Base-by-base conservation (phyloP, 2,797 vertebrate species). In the Chrysocyon brachyurus region DNA sequence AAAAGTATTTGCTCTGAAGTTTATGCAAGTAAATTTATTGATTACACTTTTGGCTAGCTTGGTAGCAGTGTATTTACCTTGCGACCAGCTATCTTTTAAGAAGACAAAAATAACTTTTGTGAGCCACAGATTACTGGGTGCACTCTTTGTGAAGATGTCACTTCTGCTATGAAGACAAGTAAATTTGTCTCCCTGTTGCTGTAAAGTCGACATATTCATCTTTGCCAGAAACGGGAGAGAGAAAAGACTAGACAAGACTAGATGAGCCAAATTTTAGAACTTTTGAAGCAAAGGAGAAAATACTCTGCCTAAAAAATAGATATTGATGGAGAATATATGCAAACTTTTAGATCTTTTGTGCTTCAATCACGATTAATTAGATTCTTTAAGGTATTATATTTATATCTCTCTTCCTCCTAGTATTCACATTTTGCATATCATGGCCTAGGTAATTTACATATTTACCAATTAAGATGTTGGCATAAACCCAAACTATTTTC, bases 401-500 rank as follows among this genome's bases (percentile, higher is more conserved):
- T 83, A 73, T 26, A 63, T 8, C 3, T 91, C 92, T 96, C 28
- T 73, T 88, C 2, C 52, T 93, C 93, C 68, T 61, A 16, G 59
- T 91, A 91, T 70, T 89, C 28, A 81, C 5, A 64, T 63, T 91
- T 90, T 91, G 0, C 54, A 46, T 88, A 75, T 81, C 59, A 63
- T 28, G 15, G 26, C 54, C 17, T 40, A 79, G 28, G 21, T 40
- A 46, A 91, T 93, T 94, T 78, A 73, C 21, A 26, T 89, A 87
- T 87, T 95, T 94, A 84, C 33, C 63, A 87, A 64, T 91, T 96
- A 78, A 31, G 12, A 33, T 94, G 57, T 78, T 95, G 12, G 52
- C 72, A 92, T 87, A 92, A 94, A 46, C 61, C n/a, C 49, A 83
- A 78, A 87, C 17, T 83, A 26, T 94, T 90, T 92, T 83, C 81